Base-by-base conservation (phyloP, 1,140 invertebrate species). In the Stegodyphus dumicola region DNA sequence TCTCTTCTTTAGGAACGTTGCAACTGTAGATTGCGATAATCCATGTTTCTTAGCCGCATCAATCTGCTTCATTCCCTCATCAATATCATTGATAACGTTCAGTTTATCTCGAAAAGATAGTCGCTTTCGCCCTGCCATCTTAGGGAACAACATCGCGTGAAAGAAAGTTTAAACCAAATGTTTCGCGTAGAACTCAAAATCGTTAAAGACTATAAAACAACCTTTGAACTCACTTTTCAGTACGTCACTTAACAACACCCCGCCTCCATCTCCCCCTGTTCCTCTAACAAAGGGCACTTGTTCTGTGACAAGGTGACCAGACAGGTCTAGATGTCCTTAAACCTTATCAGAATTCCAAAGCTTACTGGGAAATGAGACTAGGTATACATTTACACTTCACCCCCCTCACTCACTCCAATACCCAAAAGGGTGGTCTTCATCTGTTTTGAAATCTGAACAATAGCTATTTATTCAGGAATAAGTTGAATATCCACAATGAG, bases 391-490 rank as follows among this genome's bases (percentile, higher is more conserved):
- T 60, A 60, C 56, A 60, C 56, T 60, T 60, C 56, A 60, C 9
- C 56, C 56, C 56, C 56, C 56, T 4, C 56, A 60, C 56, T 4
- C 56, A 60, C 56, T 60, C 56, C 56, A 60, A 60, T 60, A 2
- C 56, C 56, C 56, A 15, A 60, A 60, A 60, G 56, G 56, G 56
- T 11, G 56, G 56, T 15, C 56, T 60, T 60, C 56, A 60, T 60
- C 56, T 60, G 56, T 60, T 60, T 60, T 60, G 56, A 60, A 60
- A 60, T 60, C 56, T 60, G 56, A 60, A 60, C 56, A 60, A 60
- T 60, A 60, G 56, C 56, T 60, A 60, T 60, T 60, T 60, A 60
- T 60, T 60, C 56, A 60, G 56, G 56, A 4, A 60, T 60, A 60
- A 60, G 56, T 60, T 60, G 56, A 60, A 60, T 60, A 60, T 60